Percentiles rank a stretch among this genome's conserved stretches.
phyloP scores from a whole-genome alignment of 2,797 vertebrate genomes.

The Allobates femoralis region DNA sequence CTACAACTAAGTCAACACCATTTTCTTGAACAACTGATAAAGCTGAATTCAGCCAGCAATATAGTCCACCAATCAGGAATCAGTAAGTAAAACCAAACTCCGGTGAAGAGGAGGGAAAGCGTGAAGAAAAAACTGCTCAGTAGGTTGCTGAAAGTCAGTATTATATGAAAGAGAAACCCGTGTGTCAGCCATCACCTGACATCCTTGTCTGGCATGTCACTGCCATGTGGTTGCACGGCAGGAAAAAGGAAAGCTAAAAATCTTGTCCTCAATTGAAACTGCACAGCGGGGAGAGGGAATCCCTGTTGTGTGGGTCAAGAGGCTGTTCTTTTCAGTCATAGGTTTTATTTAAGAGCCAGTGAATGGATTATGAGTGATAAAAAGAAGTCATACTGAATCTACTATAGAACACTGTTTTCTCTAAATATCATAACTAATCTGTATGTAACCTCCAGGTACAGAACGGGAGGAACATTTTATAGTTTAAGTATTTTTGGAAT shows the following conservation, averaged over 20 bases:
- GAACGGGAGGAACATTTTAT: not conserved
- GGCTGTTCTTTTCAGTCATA: slow-evolving; percentile 48
- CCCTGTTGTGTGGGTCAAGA: slow-evolving; percentile 52
- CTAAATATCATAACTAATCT: not conserved
- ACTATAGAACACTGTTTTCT: not conserved
- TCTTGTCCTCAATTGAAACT: slow-evolving; percentile 47
- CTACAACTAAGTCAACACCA: slow-evolving; percentile 30
- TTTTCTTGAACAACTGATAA: slow-evolving; percentile 27
- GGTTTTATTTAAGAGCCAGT: slow-evolving; percentile 43
- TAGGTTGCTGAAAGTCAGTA: slow-evolving; percentile 49
- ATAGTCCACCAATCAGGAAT: slow-evolving; percentile 18
- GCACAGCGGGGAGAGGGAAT: slow-evolving; percentile 48
- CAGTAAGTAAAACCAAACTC: slow-evolving; percentile 21
- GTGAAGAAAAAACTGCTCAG: slow-evolving; percentile 43
- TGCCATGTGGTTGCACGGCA: slow-evolving; percentile 44
- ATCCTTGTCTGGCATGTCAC: slow-evolving; percentile 44
- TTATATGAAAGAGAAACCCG: slow-evolving; percentile 42
- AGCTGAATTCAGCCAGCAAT: not conserved
- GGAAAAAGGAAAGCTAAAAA: slow-evolving; percentile 51
- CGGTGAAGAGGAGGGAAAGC: not conserved
- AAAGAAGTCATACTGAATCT: slow-evolving; percentile 41
- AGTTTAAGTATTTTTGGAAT: not conserved
- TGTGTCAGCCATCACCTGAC: slow-evolving; percentile 49
- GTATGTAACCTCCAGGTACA: not conserved
- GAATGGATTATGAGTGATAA: slow-evolving; percentile 54